Conservation (phyloP, 2,888 invertebrate species). For the Homarus gammarus region DNA sequence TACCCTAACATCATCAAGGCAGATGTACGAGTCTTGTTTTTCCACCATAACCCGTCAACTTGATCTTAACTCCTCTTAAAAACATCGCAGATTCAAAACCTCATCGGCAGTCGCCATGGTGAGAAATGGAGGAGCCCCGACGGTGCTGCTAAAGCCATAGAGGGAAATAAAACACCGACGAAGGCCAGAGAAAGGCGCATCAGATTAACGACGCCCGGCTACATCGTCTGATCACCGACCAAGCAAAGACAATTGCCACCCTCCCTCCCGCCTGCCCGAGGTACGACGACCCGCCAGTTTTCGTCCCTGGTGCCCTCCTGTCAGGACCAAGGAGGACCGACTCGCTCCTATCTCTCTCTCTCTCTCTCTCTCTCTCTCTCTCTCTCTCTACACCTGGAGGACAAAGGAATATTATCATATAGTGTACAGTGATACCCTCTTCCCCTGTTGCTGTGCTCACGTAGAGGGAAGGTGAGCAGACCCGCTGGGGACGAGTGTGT, state of each 20-base stretch:
- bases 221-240: conserved; percentile 68
- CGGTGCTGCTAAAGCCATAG: too few species aligned
- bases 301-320: background rate
- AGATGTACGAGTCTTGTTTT: background rate
- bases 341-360: background rate
- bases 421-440: background rate
- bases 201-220: conserved; percentile 69
- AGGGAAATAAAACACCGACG: background rate
- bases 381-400: background rate
- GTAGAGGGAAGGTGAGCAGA: background rate
- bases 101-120: background rate
- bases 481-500: background rate
- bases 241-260: conserved; percentile 73
- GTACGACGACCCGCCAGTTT: conserved; percentile 51
- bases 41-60: background rate
- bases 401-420: conserved; percentile 15
- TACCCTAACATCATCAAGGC: conserved; percentile 4
- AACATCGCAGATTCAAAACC: background rate
- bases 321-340: conserved; percentile 15
- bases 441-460: background rate
- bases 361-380: background rate
- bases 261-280: conserved; percentile 64
- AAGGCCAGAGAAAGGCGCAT: conserved; percentile 51
- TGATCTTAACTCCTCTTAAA: too few species aligned
- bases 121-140: background rate